These are phyloP conservation scores for Dysmachus trigonus DNA, from an alignment of 2,888 invertebrate genomes.

Conservation along the genomic window DNA sequence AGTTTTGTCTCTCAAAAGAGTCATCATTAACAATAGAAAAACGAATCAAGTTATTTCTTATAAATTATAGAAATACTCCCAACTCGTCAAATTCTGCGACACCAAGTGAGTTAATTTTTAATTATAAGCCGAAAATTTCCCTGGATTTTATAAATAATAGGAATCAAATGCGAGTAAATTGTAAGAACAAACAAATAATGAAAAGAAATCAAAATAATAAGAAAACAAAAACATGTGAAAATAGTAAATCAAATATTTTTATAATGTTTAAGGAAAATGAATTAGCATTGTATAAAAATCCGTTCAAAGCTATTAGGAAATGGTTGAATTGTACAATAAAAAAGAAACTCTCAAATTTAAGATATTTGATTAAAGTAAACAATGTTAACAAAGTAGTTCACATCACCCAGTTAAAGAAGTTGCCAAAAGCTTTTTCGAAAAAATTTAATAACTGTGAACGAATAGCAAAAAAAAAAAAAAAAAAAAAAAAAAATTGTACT, in stretches of 20 bases:
- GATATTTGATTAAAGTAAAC: background rate
- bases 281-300: background rate
- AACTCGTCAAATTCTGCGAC: background rate
- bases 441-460: background rate
- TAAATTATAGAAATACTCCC: background rate
- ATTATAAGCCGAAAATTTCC: background rate
- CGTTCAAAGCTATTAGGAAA: background rate
- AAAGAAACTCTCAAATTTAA: background rate
- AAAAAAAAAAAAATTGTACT: background rate
- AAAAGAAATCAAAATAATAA: background rate
- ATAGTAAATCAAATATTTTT: background rate
- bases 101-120: background rate
- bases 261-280: background rate
- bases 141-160: background rate
- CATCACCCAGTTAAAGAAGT: background rate
- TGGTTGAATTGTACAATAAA: background rate
- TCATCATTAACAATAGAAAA: background rate
- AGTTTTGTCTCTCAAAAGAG: background rate
- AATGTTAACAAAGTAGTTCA: background rate
- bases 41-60: background rate
- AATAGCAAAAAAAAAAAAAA: background rate
- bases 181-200: background rate
- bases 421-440: background rate
- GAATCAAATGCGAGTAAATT: background rate
- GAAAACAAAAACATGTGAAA: background rate